Evolutionary conservation across 2,888 invertebrate genomes (phyloP), one percentile per base, ranked within the genome.

Genomic region (Acleris literana): DNA sequence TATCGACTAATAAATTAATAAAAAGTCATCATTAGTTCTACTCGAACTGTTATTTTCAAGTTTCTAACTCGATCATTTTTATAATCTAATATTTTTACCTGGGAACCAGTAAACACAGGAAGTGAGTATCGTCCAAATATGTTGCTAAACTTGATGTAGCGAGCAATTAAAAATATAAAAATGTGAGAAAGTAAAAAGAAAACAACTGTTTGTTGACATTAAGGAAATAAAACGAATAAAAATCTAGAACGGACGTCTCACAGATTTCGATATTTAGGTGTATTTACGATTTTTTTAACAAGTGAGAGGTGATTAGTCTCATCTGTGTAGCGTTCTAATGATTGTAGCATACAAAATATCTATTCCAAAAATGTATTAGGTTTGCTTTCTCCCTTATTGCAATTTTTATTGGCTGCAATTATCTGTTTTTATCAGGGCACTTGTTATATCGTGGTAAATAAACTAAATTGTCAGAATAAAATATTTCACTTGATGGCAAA

Each of bases 41-140:
- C 20, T 22, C 5, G n/a, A 43, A 44, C 49, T 43, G 63, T 63
- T 54, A 22, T 61, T 56, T 62, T 51, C 51, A 43, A 52, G 51
- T 57, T 29, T 13, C 29, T 51, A 39, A 62, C n/a, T 57, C 52
- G 61, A 56, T 65, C 33, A 52, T 57, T 62, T 62, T 25, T 46
- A 49, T 49, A 48, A 57, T 62, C 33, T 25, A 48, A 57, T 62
- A 57, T 39, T 33, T 58, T 46, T 53, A 56, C 57, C 22, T 16
- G 33, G 25, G n/a, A 62, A 74, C 70, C 69, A 68, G 69, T 70
- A 69, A 70, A 70, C 55, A 69, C 71, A 72, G 74, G 74, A 74
- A 72, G 69, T 70, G 63, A 59, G 63, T 48, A 69, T 58, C 60
- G 22, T 67, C 53, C 48, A 63, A 33, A 60, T 49, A 68, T 59